Evolutionary conservation across 2,888 invertebrate species (phyloP).

Genomic region (Bruchidius siliquastri): DNA sequence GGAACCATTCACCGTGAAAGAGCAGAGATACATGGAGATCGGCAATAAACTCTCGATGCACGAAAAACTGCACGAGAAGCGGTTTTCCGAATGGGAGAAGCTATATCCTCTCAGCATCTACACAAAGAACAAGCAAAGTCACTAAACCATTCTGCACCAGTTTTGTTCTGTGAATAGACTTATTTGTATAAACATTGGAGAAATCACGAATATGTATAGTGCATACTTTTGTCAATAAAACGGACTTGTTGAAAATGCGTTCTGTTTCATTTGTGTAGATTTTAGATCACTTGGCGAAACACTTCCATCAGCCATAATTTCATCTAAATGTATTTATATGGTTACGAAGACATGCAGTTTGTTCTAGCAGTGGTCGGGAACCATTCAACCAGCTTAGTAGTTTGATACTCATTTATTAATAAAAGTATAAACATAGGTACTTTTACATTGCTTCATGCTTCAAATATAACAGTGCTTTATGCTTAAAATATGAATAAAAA

Average conservation of each 20-base stretch:
- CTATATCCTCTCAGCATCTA: constrained; percentile 31
- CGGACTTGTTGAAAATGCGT: not conserved
- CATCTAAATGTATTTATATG: too few species aligned
- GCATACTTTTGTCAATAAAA: constrained; percentile 1
- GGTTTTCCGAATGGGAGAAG: constrained; percentile 46
- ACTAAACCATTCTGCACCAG: not conserved
- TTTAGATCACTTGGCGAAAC: too few species aligned
- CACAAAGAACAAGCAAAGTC: not conserved
- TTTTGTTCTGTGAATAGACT: not conserved
- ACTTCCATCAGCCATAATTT: too few species aligned
- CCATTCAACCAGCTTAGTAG: too few species aligned
- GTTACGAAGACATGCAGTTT: too few species aligned
- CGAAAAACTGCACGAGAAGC: constrained; percentile 41
- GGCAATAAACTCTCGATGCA: constrained; percentile 41
- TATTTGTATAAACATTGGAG: not conserved
- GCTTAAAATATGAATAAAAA: too few species aligned
- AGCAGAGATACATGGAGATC: constrained; percentile 46
- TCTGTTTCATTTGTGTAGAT: not conserved
- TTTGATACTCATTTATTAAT: too few species aligned
- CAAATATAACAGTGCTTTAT: too few species aligned
- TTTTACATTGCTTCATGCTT: too few species aligned
- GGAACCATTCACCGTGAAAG: constrained; percentile 40
- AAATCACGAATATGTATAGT: not conserved
- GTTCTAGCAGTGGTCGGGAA: too few species aligned
- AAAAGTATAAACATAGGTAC: too few species aligned